Percentiles rank a stretch among this genome's conserved stretches.
Conservation (phyloP, 2,113 vertebrate genomes). For the Butorides virescens region DNA sequence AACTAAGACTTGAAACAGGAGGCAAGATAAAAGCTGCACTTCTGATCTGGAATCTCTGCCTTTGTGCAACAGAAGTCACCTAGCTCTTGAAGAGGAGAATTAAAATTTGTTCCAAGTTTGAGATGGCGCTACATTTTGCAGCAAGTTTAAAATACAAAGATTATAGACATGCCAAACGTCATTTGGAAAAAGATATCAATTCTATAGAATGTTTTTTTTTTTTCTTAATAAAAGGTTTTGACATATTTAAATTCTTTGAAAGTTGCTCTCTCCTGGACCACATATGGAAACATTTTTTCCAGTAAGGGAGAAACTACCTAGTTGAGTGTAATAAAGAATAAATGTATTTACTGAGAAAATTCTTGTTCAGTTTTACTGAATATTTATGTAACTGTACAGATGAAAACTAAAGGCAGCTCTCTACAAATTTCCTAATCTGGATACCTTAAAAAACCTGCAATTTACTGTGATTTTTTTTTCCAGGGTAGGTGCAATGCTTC, state of each 20-base stretch:
- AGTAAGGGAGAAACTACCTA: background rate
- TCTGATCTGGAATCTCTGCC: background rate
- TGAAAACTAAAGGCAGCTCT: background rate
- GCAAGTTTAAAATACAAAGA: background rate
- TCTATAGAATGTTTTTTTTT: background rate
- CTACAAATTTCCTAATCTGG: background rate
- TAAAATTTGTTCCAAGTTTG: background rate
- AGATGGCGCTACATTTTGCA: background rate
- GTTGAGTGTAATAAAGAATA: background rate
- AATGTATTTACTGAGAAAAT: background rate
- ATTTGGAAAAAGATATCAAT: background rate
- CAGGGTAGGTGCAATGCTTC: background rate
- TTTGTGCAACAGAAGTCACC: rapidly evolving
- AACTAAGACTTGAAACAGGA: background rate
- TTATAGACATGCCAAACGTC: too few species aligned
- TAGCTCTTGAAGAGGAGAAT: too few species aligned
- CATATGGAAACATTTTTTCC: background rate
- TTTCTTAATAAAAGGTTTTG: background rate
- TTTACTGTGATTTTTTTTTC: background rate
- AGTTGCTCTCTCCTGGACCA: background rate
- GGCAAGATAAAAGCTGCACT: background rate
- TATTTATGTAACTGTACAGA: background rate
- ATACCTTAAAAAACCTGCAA: background rate
- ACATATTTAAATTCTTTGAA: background rate
- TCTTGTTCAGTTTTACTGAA: background rate